Evolutionary conservation across 2,797 vertebrate genomes (phyloP).

Genomic region (Brachymystax lenok): DNA sequence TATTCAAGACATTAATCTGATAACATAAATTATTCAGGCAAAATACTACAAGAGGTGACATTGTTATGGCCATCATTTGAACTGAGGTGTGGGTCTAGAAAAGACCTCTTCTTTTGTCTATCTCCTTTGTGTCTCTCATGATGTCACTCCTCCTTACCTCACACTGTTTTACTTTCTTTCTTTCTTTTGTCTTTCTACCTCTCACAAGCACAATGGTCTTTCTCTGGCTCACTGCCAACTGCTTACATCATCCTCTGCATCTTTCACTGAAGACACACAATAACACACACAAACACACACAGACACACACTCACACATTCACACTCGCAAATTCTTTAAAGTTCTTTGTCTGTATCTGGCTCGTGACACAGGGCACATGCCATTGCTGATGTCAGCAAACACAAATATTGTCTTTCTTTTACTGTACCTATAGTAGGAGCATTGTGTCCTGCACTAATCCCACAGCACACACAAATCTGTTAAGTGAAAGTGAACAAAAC

Average conservation of each 20-base stretch:
- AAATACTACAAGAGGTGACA: background rate
- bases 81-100: background rate
- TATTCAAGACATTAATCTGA: background rate
- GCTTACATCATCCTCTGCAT: background rate
- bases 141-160: no score
- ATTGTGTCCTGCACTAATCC: background rate
- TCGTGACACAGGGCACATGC: background rate
- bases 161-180: background rate
- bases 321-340: background rate
- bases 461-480: background rate
- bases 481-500: background rate
- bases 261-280: background rate
- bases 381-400: background rate
- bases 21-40: background rate
- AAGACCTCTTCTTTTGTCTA: background rate
- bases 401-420: no score
- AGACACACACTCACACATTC: background rate
- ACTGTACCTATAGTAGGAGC: background rate
- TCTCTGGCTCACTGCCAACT: background rate
- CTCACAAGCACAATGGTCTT: background rate
- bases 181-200: background rate
- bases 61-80: background rate
- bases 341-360: background rate
- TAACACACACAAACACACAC: no score
- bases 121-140: no score